These are phyloP conservation scores for Cancer borealis DNA, from an alignment of 2,888 invertebrate species.

Conservation along the genomic window DNA sequence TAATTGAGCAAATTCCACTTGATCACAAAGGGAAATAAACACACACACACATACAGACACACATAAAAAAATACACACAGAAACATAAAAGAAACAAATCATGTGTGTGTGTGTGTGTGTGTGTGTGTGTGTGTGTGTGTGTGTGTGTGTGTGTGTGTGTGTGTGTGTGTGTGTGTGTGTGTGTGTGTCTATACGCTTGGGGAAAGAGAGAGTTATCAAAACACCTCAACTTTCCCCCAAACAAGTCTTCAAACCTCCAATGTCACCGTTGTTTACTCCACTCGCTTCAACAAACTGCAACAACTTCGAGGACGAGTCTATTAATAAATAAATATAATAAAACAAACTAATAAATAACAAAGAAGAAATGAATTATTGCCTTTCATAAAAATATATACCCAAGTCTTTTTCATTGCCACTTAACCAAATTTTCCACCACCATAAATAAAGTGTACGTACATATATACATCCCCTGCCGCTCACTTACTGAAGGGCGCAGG, in stretches of 20 bases:
- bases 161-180: not conserved
- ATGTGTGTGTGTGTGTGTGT: not conserved
- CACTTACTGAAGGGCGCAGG: not conserved
- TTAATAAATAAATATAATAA: not conserved
- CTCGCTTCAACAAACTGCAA: not conserved
- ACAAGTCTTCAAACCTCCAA: not conserved
- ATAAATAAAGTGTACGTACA: not conserved
- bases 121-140: conserved; percentile 35
- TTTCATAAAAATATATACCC: not conserved
- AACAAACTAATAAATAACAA: not conserved
- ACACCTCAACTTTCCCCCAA: not conserved
- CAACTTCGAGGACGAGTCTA: not conserved
- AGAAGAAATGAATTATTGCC: not conserved
- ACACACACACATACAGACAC: conserved; percentile 15
- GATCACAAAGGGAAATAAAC: not conserved
- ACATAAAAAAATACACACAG: not conserved
- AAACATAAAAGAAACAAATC: not conserved
- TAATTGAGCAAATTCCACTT: not conserved
- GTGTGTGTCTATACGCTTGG: not conserved
- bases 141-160: not conserved
- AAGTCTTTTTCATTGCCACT: not conserved
- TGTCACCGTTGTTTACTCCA: not conserved
- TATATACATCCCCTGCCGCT: not conserved
- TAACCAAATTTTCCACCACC: not conserved
- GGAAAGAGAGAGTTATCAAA: not conserved